Base-by-base conservation (phyloP, 2,797 vertebrate species). In the Sebastes hubbsi region DNA sequence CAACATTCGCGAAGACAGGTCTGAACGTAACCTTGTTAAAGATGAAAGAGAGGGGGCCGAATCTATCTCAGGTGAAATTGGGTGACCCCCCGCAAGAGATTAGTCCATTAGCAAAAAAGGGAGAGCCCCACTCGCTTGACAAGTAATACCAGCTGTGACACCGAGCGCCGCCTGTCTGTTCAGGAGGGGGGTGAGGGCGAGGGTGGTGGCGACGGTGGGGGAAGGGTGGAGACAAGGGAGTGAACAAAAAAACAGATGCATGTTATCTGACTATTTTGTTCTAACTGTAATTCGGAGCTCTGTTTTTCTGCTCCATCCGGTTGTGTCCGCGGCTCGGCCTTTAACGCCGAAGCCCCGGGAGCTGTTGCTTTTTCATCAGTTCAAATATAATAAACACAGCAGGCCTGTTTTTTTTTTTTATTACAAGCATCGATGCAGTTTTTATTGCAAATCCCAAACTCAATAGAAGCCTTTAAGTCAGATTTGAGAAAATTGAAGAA, bases 141-240 rank as follows among this genome's bases (percentile, higher is more conserved):
- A 89, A 91, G 94, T 93, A 91, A 87, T 86, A 92, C 92, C 93
- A 94, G 94, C 95, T 95, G 95, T 93, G 93, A 93, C 92, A 90
- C 86, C 75, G 91, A 89, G 91, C 70, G 77, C 87, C 73, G 80
- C 64, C 83, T 87, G 88, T 81, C 90, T 89, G 85, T 75, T 82
- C 6, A 68, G 89, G 82, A 59, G 83, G 77, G 86, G 86, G 54
- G 49, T 20, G 71, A n/a, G 71, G 18, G 75, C 20, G 55, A 76
- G 22, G 78, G 79, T 60, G 80, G 78, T 14, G 70, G 59, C 16
- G 70, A 67, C 49, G 83, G 79, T 78, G 86, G 89, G 87, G 88
- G 90, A 85, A 81, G 91, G 89, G 91, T 80, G 82, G 88, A 86
- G 89, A 88, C 79, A 49, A 59, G 83, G 67, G 75, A 83, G 87